Base-by-base conservation (phyloP, 2,888 invertebrate genomes). In the Pollenia griseotomentosa region DNA sequence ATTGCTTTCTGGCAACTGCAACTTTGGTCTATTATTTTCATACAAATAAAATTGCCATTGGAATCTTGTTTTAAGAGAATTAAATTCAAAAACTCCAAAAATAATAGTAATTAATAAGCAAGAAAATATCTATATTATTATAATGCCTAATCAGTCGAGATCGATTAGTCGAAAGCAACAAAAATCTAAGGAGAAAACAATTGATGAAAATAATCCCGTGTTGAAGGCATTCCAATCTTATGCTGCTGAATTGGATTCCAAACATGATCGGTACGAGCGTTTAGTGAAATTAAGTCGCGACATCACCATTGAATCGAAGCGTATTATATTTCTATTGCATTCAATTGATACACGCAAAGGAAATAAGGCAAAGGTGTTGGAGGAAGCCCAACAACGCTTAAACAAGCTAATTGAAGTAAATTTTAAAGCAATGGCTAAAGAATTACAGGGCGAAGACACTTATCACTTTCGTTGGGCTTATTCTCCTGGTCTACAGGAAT, bases 281-380 rank as follows among this genome's bases (percentile, higher is more conserved):
- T 95, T 98, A 46, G 95, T 98, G 0, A 98, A 98, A 93, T 92
- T 96, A 0, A 95, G 96, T 87, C 94, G 98, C 42, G 98, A 98
- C 91, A 95, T 98, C 23, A 98, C 97, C 0, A 97, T 98, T 89
- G 97, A 98, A 91, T 97, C 98, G 93, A 98, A 98, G 92, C 94
- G 98, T 85, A 96, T 97, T 7, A 98, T 98, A 89, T 98, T 98
- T 92, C 93, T 97, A 12, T 93, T 98, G 23, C 98, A 98, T 92
- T 96, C 97, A 48, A 94, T 96, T 73, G 95, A 95, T 89, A 90
- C 87, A 81, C 94, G 95, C 44, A 95, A 95, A 78, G 94, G 94
- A 40, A 95, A 96, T 89, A 94, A 93, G 73, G 93, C 94, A 0
- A 90, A 92, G 5, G 93, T 96, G 11, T 91, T 96, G 11, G 90